Percentiles rank a stretch among this genome's conserved stretches.
phyloP scores from a whole-genome alignment of 2,113 vertebrate genomes.

The Laticauda colubrina region DNA sequence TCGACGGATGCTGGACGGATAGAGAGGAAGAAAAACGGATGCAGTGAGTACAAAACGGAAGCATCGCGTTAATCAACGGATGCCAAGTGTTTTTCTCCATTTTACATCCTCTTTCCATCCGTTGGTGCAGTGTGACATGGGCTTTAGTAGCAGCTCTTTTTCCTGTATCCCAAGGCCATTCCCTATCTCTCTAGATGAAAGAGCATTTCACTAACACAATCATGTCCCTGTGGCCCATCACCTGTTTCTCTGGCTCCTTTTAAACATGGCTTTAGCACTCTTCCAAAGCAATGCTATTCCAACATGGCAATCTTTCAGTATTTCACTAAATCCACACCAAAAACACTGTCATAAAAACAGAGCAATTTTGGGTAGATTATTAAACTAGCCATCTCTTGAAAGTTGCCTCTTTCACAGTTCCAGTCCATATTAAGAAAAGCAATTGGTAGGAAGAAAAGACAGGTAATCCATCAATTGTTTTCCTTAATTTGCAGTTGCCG shows the following conservation, averaged over 20 bases:
- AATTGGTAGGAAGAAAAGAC: neutral
- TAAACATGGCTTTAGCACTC: neutral
- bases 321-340: neutral
- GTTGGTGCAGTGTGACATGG: too few relatives aligned
- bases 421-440: neutral
- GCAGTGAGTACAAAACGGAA: too few relatives aligned
- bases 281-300: neutral
- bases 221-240: neutral
- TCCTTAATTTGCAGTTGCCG: neutral
- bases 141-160: neutral
- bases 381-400: neutral
- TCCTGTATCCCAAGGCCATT: neutral
- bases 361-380: neutral
- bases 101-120: too few relatives aligned
- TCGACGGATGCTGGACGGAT: too few relatives aligned
- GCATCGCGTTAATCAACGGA: too few relatives aligned
- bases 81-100: too few relatives aligned
- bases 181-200: neutral
- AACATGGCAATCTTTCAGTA: neutral
- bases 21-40: too few relatives aligned
- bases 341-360: neutral
- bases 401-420: neutral
- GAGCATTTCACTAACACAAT: neutral
- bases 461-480: neutral
- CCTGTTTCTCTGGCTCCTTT: neutral